These are phyloP conservation scores for Meta bourneti DNA, from an alignment of 2,888 invertebrate genomes.

Conservation along the genomic window DNA sequence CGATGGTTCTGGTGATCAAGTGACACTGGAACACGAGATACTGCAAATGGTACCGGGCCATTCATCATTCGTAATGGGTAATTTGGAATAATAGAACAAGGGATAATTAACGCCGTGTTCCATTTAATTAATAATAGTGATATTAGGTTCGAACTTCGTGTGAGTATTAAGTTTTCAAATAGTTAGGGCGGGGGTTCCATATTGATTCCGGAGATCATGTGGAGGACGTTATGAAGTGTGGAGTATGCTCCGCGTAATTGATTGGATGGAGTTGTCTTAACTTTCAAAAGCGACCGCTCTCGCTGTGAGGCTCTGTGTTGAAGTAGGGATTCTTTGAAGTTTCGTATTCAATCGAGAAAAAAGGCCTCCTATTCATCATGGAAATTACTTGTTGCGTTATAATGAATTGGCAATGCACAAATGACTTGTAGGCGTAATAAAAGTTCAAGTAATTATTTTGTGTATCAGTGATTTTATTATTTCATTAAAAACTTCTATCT, in stretches of 20 bases:
- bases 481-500: too few species aligned
- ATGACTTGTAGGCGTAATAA: too few species aligned
- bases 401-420: too few species aligned
- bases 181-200: neutral
- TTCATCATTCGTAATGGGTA: constrained; percentile 25
- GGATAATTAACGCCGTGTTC: constrained; percentile 5
- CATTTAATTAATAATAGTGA: neutral
- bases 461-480: too few species aligned
- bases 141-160: neutral
- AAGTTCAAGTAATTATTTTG: too few species aligned
- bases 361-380: too few species aligned
- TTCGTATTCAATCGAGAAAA: too few species aligned
- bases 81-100: constrained; percentile 5
- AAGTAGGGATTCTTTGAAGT: too few species aligned
- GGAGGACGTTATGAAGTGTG: neutral
- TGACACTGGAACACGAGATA: neutral
- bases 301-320: too few species aligned
- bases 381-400: too few species aligned
- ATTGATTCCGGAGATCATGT: neutral
- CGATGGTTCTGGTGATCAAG: constrained; percentile 2
- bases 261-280: neutral
- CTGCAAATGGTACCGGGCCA: neutral
- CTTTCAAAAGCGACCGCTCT: neutral
- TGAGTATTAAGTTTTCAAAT: neutral
- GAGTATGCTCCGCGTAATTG: neutral